Evolutionary conservation across 1,140 invertebrate species (phyloP).

Genomic region (Drosophila neocordata): DNA sequence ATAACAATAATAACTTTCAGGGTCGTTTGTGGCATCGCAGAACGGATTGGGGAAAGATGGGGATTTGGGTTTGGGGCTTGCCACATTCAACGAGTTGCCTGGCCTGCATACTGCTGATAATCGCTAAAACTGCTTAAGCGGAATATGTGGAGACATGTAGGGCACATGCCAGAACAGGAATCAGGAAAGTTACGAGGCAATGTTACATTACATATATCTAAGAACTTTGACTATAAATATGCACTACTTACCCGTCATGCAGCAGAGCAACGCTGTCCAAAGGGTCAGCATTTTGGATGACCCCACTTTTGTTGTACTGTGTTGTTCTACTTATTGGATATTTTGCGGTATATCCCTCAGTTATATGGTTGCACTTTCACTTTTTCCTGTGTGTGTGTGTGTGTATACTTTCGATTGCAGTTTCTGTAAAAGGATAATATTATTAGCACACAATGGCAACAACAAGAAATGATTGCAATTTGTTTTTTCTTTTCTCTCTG

Average conservation of each 20-base stretch:
- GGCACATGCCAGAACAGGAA: not conserved
- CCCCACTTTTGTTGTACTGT: conserved; percentile 14
- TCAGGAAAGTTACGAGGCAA: no score
- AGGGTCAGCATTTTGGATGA: conserved; percentile 71
- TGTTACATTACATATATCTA: not conserved
- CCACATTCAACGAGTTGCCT: no score
- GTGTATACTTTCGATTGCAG: not conserved
- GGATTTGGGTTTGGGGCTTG: not conserved
- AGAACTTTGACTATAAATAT: not conserved
- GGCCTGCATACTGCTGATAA: conserved; percentile 68
- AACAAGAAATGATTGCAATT: conserved; percentile 22
- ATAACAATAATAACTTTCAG: conserved; percentile 63
- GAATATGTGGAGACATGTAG: conserved; percentile 35
- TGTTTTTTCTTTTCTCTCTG: conserved; percentile 21
- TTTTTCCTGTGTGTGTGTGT: conserved; percentile 2
- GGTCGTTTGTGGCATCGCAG: conserved; percentile 26
- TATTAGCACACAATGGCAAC: conserved; percentile 14
- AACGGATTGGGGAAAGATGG: no score
- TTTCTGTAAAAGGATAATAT: conserved; percentile 16
- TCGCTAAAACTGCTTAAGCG: conserved; percentile 71
- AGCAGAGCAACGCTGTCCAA: conserved; percentile 68
- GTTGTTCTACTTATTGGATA: conserved; percentile 7
- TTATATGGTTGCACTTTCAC: conserved; percentile 10
- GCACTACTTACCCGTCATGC: conserved; percentile 71
- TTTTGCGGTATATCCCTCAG: not conserved